A percentile compares a stretch with the other conserved stretches of the same genome.
Conservation (phyloP, 2,888 invertebrate species). For the Heteropelma amictum region DNA sequence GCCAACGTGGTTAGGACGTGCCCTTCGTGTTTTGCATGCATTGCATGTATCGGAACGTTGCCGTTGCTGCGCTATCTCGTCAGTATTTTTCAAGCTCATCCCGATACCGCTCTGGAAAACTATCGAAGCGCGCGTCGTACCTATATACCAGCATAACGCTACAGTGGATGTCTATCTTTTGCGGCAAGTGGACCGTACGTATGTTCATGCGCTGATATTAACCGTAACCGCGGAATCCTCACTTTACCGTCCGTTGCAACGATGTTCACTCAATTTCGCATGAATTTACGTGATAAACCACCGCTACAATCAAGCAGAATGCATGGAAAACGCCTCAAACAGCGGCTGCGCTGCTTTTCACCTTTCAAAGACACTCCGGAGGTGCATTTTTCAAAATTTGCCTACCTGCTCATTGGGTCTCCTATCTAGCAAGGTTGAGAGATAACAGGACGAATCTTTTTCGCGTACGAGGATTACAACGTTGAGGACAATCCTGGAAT, state of each 20-base stretch:
- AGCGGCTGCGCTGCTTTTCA: no score
- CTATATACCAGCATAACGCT: conserved; percentile 51
- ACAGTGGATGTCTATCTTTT: conserved; percentile 62
- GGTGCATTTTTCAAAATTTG: no score
- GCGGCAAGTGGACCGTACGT: conserved; percentile 62
- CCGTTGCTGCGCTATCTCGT: conserved; percentile 59
- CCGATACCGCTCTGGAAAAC: conserved; percentile 41
- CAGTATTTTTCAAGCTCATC: conserved; percentile 64
- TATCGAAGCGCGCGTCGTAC: conserved; percentile 13
- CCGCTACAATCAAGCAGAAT: neutral
- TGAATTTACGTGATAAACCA: neutral
- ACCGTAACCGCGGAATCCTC: conserved; percentile 6
- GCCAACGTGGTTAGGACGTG: conserved; percentile 4
- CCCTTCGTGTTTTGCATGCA: neutral
- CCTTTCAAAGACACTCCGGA: no score
- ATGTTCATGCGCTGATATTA: conserved; percentile 28
- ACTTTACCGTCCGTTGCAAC: neutral
- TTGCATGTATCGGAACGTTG: neutral
- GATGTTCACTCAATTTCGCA: neutral
- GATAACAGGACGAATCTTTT: no score
- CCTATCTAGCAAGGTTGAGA: no score
- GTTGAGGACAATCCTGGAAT: no score
- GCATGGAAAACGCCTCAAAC: no score
- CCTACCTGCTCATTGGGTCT: no score
- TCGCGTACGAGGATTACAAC: no score